Percentiles rank a stretch among this genome's conserved stretches.
phyloP scores from a whole-genome alignment of 2,113 vertebrate species.

The Serinus canaria region DNA sequence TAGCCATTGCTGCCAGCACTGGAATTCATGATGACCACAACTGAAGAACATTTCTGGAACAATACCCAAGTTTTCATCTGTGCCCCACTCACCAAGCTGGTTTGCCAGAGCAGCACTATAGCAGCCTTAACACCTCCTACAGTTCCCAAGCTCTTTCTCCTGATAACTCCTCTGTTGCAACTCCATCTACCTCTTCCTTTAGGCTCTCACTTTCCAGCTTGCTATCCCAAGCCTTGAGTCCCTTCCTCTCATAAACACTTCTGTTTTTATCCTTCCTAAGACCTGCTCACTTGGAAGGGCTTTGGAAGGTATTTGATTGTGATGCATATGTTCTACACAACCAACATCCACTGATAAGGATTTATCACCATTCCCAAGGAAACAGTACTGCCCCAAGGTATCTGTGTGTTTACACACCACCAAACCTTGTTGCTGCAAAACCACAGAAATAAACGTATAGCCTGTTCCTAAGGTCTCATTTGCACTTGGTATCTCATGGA shows the following conservation, averaged over 20 bases:
- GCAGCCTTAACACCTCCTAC: neutral
- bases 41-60: neutral
- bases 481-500: neutral
- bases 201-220: neutral
- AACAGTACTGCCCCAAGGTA: neutral
- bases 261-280: neutral
- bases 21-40: neutral
- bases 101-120: neutral
- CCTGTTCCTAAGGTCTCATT: neutral
- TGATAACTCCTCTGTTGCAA: neutral
- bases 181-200: neutral
- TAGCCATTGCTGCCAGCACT: neutral
- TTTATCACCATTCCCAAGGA: neutral
- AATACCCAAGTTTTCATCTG: neutral
- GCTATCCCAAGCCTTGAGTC: neutral
- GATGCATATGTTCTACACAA: neutral
- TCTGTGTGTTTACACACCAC: neutral
- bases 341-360: neutral
- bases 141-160: neutral
- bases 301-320: neutral
- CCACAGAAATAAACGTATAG: neutral
- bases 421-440: neutral
- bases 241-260: neutral
- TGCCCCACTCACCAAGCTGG: neutral
- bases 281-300: neutral